A percentile compares a stretch with the other conserved stretches of the same genome.
Evolutionary conservation across 1,140 invertebrate species (phyloP).

Genomic region (Pogonus chalceus): DNA sequence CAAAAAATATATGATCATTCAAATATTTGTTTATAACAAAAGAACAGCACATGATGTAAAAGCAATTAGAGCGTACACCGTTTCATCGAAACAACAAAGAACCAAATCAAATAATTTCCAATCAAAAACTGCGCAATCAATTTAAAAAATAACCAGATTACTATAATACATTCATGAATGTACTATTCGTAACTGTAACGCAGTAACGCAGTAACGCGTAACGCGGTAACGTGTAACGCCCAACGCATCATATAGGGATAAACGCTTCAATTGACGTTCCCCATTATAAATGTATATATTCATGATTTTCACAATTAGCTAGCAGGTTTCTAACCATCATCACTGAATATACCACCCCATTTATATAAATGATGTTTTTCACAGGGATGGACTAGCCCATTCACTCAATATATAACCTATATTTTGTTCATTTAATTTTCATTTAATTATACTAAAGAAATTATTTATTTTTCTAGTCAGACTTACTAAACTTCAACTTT

Average conservation of each 20-base stretch:
- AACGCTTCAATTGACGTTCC: not conserved
- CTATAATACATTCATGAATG: not conserved
- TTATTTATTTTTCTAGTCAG: no score
- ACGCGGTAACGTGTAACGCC: not conserved
- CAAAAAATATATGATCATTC: not conserved
- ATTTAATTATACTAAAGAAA: no score
- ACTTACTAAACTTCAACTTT: no score
- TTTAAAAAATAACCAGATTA: constrained; percentile 1
- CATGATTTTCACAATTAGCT: constrained; percentile 1
- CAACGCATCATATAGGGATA: not conserved
- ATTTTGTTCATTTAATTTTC: no score
- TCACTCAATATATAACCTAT: no score
- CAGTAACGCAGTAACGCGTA: not conserved
- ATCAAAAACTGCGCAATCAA: constrained; percentile 5
- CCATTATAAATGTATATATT: constrained; percentile 4
- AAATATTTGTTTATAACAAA: no score
- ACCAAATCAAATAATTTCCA: not conserved
- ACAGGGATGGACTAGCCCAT: no score
- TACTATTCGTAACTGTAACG: not conserved
- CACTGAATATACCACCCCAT: not conserved
- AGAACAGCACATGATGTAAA: no score
- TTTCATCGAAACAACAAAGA: not conserved
- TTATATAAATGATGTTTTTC: no score
- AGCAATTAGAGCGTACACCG: no score
- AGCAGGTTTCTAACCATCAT: not conserved